Evolutionary conservation across 92 coral and sea anemone genomes (phyloP).

Genomic region (Pocillopora grandis): DNA sequence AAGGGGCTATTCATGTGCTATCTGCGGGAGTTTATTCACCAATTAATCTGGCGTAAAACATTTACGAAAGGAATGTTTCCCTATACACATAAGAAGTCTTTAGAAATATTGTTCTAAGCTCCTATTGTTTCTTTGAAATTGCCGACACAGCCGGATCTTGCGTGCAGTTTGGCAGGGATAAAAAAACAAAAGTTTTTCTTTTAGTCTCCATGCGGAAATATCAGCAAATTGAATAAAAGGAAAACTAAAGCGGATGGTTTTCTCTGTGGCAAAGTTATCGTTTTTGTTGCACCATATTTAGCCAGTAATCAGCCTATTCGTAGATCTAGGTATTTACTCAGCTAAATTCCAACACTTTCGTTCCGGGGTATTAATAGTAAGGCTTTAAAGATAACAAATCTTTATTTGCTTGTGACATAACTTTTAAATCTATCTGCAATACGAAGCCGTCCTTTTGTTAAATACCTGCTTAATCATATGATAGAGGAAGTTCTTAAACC

Average conservation of each 20-base stretch:
- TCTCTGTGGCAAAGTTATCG: no score
- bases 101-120: constrained; percentile 28
- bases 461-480: constrained; percentile 29
- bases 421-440: constrained; percentile 32
- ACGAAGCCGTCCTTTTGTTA: constrained; percentile 27
- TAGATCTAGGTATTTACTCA: neutral
- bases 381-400: constrained; percentile 38
- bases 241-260: constrained; percentile 5
- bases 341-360: neutral
- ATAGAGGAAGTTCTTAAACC: constrained; percentile 30
- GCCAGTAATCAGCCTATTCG: constrained; percentile 19
- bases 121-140: constrained; percentile 27
- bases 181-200: neutral
- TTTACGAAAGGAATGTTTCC: constrained; percentile 15
- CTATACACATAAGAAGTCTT: constrained; percentile 6
- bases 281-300: neutral
- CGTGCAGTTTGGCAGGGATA: neutral
- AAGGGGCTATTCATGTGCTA: neutral
- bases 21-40: constrained; percentile 23
- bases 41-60: constrained; percentile 33
- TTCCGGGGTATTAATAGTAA: constrained; percentile 12
- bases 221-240: neutral
- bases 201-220: neutral
- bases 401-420: constrained; percentile 30
- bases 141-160: constrained; percentile 16